These are phyloP conservation scores for Rhingia rostrata DNA, from an alignment of 2,888 invertebrate species.

Conservation along the genomic window DNA sequence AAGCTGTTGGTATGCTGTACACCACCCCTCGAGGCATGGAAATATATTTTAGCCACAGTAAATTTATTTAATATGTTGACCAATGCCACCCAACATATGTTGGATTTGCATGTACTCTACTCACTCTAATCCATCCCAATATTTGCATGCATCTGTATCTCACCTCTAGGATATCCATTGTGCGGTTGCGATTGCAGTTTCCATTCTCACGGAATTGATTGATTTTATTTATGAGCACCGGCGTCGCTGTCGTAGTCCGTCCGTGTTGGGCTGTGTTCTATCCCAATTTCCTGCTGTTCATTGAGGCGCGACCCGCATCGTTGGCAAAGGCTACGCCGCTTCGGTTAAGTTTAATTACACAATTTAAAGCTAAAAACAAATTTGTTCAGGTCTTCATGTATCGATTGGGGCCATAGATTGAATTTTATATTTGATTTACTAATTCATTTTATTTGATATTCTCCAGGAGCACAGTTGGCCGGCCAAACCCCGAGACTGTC, in stretches of 20 bases:
- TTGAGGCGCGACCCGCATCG: neutral
- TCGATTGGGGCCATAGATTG: conserved; percentile 37
- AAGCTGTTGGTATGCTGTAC: neutral
- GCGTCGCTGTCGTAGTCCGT: neutral
- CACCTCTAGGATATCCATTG: conserved; percentile 1
- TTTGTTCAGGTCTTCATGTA: conserved; percentile 31
- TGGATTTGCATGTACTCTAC: conserved; percentile 5
- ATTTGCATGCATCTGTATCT: conserved; percentile 27
- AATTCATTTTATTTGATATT: conserved; percentile 31
- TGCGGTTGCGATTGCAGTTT: conserved; percentile 67
- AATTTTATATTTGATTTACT: conserved; percentile 68
- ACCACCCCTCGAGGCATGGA: conserved; percentile 8
- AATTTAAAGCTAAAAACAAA: conserved; percentile 32
- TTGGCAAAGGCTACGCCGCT: conserved; percentile 7
- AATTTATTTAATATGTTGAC: conserved; percentile 49
- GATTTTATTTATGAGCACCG: conserved; percentile 69
- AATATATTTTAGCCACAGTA: conserved; percentile 59
- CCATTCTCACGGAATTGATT: conserved; percentile 65
- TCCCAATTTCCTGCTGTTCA: conserved; percentile 52
- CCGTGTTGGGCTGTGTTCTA: conserved; percentile 59
- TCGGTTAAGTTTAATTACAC: conserved; percentile 60
- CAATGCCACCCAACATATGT: neutral
- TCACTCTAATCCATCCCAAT: conserved; percentile 36
- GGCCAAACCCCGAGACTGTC: too few species aligned
- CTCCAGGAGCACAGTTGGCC: neutral